These are phyloP conservation scores for Gavia stellata DNA, from an alignment of 2,113 vertebrate species.

Conservation along the genomic window DNA sequence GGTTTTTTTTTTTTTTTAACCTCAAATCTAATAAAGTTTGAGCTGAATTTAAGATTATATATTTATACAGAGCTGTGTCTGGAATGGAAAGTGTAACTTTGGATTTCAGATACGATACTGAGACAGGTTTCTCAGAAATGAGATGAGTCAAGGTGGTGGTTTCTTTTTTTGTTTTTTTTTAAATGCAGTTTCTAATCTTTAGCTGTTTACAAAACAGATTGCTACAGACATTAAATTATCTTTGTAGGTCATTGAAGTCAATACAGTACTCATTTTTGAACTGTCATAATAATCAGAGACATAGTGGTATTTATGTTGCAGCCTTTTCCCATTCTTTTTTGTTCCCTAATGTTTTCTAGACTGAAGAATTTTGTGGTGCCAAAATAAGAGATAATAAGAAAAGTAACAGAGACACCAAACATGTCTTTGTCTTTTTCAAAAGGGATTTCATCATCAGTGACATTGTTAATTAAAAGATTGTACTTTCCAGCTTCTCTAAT, in stretches of 20 bases:
- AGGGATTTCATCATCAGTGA: background rate
- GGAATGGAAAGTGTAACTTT: background rate
- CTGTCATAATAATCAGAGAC: background rate
- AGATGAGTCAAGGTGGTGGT: background rate
- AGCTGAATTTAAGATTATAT: background rate
- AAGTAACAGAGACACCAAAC: background rate
- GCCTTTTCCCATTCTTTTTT: background rate
- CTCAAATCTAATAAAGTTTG: background rate
- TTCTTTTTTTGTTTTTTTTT: background rate
- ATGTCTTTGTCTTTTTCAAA: background rate
- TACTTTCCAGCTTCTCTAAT: background rate
- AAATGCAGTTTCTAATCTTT: background rate
- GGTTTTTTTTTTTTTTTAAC: background rate
- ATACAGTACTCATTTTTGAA: background rate
- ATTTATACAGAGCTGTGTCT: background rate
- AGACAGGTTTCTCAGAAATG: background rate
- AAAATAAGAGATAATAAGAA: background rate
- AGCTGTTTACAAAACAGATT: background rate
- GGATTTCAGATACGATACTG: background rate
- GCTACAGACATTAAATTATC: background rate
- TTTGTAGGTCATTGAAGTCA: background rate
- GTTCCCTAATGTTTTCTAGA: background rate
- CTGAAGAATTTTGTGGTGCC: background rate
- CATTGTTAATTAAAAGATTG: background rate
- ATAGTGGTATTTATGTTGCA: background rate